phyloP scores from a whole-genome alignment of 2,888 invertebrate genomes.

The Ephialtes manifestator region DNA sequence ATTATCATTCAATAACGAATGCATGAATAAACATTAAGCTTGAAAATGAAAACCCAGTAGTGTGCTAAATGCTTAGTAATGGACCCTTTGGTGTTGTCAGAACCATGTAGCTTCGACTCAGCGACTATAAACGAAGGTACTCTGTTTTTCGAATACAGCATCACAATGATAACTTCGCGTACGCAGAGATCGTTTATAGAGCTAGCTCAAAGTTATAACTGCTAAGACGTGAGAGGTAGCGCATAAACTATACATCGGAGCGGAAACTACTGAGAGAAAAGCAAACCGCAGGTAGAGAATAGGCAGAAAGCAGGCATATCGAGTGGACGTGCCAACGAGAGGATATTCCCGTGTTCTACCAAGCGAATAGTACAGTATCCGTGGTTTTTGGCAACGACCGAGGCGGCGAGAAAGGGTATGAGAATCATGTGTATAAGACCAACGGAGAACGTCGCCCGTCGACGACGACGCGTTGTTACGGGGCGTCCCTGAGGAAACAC shows the following conservation, averaged over 20 bases:
- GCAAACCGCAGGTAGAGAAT: conserved; percentile 46
- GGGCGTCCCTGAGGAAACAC: conserved; percentile 46
- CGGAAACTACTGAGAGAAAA: background rate
- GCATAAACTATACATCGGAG: conserved; percentile 16
- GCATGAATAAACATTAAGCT: no score
- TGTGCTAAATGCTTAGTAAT: no score
- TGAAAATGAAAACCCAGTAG: no score
- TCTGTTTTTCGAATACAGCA: background rate
- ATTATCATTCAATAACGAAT: no score
- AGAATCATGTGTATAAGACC: conserved; percentile 19
- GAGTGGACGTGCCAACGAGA: conserved; percentile 66
- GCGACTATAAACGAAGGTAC: background rate
- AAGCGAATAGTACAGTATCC: conserved; percentile 51
- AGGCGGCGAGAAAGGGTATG: conserved; percentile 36
- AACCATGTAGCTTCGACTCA: background rate
- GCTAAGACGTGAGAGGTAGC: background rate
- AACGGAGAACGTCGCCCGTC: conserved; percentile 27
- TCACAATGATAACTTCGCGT: background rate
- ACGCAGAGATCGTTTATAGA: background rate
- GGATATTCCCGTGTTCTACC: conserved; percentile 51
- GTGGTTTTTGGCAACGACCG: conserved; percentile 65
- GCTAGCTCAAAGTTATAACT: background rate
- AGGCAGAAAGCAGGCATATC: conserved; percentile 48
- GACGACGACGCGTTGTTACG: conserved; percentile 39
- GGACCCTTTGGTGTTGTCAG: no score